phyloP scores from a whole-genome alignment of 2,113 vertebrate genomes.

The Hippocampus abdominalis region DNA sequence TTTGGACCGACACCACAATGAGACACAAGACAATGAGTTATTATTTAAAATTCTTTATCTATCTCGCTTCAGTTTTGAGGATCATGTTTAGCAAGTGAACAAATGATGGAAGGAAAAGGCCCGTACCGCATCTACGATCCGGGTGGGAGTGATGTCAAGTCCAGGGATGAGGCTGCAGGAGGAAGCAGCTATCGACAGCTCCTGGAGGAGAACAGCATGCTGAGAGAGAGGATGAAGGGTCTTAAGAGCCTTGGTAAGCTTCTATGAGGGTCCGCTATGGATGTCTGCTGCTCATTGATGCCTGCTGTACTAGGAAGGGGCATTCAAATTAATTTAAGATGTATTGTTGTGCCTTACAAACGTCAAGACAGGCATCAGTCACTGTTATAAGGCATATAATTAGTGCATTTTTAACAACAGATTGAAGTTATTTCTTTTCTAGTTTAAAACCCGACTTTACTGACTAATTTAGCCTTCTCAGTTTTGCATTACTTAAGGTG shows the following conservation, averaged over 20 bases:
- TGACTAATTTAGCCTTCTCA: no score
- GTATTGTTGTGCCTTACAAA: not conserved
- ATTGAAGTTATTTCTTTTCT: no score
- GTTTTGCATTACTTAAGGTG: no score
- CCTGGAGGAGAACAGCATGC: constrained; percentile 84
- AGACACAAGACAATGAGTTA: not conserved
- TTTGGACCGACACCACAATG: not conserved
- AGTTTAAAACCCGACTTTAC: no score
- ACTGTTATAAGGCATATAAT: not conserved
- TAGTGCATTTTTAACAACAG: not conserved
- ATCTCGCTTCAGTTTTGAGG: constrained; percentile 41
- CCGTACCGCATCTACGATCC: constrained; percentile 98
- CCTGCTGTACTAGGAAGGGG: not conserved
- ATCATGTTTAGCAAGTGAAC: constrained; percentile 68
- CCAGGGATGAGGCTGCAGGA: constrained; percentile 68
- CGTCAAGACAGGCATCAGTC: not conserved
- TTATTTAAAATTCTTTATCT: not conserved
- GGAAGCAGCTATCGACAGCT: constrained; percentile 81
- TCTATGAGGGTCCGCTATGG: not conserved
- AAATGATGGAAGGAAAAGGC: constrained; percentile 88
- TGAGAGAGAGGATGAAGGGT: constrained; percentile 94
- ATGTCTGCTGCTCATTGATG: not conserved
- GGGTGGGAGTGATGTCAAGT: constrained; percentile 77
- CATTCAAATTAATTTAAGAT: not conserved
- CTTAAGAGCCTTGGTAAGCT: constrained; percentile 89